Evolutionary conservation across 2,888 invertebrate genomes (phyloP).

Genomic region (Lasioglossum zephyrum): DNA sequence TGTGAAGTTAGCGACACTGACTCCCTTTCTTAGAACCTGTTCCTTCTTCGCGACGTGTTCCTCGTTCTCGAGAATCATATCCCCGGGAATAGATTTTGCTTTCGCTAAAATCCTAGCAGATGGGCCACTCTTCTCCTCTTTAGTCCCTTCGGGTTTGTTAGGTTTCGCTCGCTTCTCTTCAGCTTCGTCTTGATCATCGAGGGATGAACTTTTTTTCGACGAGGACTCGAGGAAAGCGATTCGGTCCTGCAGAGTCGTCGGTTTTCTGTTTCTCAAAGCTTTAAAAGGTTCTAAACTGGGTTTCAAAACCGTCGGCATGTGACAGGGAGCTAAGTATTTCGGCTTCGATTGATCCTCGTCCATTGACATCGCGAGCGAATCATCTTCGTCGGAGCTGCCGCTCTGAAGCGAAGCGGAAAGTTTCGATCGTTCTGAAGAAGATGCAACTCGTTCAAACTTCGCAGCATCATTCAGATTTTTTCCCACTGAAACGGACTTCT

Average conservation of each 20-base stretch:
- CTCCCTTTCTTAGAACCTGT: conserved; percentile 42
- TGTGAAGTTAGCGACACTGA: conserved; percentile 40
- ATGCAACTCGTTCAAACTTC: conserved; percentile 64
- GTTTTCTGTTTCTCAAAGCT: conserved; percentile 71
- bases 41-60: not conserved
- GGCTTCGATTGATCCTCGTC: conserved; percentile 59
- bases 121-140: not conserved
- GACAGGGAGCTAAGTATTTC: conserved; percentile 79
- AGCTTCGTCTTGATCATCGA: conserved; percentile 46
- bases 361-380: conserved; percentile 61
- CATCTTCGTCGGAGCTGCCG: conserved; percentile 72
- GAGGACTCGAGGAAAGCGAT: conserved; percentile 42
- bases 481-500: not conserved
- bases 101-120: conserved; percentile 37
- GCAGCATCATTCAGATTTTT: conserved; percentile 38
- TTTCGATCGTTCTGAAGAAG: conserved; percentile 70
- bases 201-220: conserved; percentile 26
- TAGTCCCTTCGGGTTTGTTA: not conserved
- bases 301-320: conserved; percentile 75
- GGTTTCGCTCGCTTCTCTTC: not conserved
- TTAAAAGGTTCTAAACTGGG: conserved; percentile 79
- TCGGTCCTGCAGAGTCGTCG: conserved; percentile 52
- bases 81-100: conserved; percentile 50
- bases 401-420: conserved; percentile 60
- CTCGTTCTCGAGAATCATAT: conserved; percentile 9